A percentile compares a stretch with the other conserved stretches of the same genome.
phyloP scores from a whole-genome alignment of 2,113 vertebrate species.

The Murina feae region DNA sequence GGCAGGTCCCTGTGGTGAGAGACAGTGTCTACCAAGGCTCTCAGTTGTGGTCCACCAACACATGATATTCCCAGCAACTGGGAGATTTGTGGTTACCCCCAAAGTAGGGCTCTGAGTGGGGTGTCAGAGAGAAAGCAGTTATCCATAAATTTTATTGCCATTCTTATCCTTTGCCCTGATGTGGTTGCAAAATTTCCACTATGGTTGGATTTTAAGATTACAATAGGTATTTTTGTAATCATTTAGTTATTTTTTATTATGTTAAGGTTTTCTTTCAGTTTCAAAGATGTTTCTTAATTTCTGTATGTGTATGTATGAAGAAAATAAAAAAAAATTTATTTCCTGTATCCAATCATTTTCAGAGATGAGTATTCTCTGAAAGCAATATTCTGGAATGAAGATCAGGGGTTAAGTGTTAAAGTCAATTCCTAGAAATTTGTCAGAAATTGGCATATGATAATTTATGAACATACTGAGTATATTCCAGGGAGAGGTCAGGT shows the following conservation, averaged over 20 bases:
- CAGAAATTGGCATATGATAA: neutral
- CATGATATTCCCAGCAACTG: neutral
- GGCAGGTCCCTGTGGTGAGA: neutral
- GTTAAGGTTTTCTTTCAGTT: neutral
- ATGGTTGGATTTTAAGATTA: neutral
- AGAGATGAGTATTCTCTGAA: neutral
- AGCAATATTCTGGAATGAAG: neutral
- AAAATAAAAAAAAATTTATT: neutral
- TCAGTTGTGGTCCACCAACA: neutral
- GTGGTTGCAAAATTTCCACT: neutral
- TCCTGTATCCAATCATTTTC: neutral
- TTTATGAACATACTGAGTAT: neutral
- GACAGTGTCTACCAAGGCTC: no score
- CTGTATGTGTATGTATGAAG: neutral
- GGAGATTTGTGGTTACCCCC: neutral
- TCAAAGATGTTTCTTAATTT: constrained; percentile 20
- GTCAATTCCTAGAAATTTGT: neutral
- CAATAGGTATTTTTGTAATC: neutral
- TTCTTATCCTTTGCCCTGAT: neutral
- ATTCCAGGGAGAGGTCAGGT: neutral
- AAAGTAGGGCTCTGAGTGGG: no score
- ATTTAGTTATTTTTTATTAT: neutral
- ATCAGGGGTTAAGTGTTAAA: neutral
- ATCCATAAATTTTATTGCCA: neutral
- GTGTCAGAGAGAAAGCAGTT: neutral